Evolutionary conservation across 2,113 vertebrate species (phyloP), one percentile per base, ranked within the genome.

Genomic region (Otus sunia): DNA sequence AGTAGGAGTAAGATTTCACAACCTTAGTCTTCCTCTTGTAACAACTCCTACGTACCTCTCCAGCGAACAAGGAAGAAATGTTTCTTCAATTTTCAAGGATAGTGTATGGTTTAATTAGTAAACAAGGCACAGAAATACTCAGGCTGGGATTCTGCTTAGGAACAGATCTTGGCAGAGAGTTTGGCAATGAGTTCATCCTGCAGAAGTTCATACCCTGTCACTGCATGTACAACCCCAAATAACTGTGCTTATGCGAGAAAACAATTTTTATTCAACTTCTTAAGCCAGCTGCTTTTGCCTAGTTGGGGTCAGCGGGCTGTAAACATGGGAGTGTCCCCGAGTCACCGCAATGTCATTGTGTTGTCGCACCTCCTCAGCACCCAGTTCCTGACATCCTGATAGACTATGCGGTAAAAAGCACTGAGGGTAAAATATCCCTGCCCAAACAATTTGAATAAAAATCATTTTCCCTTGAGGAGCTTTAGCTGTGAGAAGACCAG

Each of bases 291-390:
- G 26, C 56, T 82, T 67, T 39, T 36, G 39, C 36, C n/a, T 20
- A 2, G 2, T 20, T 53, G 11, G 12, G 59, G 7, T 10, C 68
- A 10, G 36, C 0, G 5, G 69, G 34, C 14, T 55, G 16, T 37
- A 29, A 72, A 25, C 9, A 4, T 2, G 9, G 53, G 52, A 52
- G 6, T 1, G 15, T 29, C 4, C 4, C 10, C 0, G 1, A 16
- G 14, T 27, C 25, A 16, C 11, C 3, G 1, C 55, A 9, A 15
- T 29, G 45, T 15, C 8, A 9, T 19, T 4, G 34, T 25, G 59
- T 6, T 66, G 5, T 5, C 2, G 2, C 43, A 69, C 12, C 11
- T n/a, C 53, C 29, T 34, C 45, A 14, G 58, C 66, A 27, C 13
- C 36, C 79, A 19, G 14, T 13, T 26, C 45, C 81, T 5, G 43